A percentile compares a stretch with the other conserved stretches of the same genome.
These are phyloP conservation scores for Microctonus brassicae DNA, from an alignment of 2,888 invertebrate species.

Conservation along the genomic window DNA sequence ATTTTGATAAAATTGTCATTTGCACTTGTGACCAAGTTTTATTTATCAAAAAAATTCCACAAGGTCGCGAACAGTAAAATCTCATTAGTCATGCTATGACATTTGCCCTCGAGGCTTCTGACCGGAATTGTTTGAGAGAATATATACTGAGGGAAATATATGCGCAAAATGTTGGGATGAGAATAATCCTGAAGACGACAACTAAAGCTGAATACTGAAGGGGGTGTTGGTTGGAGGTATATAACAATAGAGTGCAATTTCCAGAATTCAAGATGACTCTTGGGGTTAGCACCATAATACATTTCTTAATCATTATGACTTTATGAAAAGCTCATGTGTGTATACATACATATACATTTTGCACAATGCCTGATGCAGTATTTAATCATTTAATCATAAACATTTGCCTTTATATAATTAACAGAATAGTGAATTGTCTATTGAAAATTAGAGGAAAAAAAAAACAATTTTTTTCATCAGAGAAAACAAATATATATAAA, in stretches of 20 bases:
- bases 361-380: not conserved
- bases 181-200: not conserved
- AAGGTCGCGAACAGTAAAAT: slow-evolving; percentile 28
- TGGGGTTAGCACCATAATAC: not conserved
- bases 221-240: slow-evolving; percentile 32
- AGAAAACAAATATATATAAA: too few species aligned
- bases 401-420: too few species aligned
- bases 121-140: slow-evolving; percentile 44
- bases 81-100: slow-evolving; percentile 42
- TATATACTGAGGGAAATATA: slow-evolving; percentile 37
- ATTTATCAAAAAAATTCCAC: slow-evolving; percentile 1
- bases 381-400: too few species aligned
- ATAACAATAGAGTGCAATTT: slow-evolving; percentile 47
- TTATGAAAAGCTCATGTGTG: not conserved
- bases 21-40: slow-evolving; percentile 1
- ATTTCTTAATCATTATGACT: not conserved
- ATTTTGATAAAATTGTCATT: not conserved
- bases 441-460: too few species aligned
- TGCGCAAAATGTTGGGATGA: slow-evolving; percentile 3
- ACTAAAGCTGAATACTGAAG: slow-evolving; percentile 33
- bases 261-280: slow-evolving; percentile 35
- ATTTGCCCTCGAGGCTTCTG: slow-evolving; percentile 30
- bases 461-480: too few species aligned
- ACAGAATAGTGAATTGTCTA: too few species aligned
- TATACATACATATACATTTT: too few species aligned